phyloP scores from a whole-genome alignment of 30 jellyfish, hydroid and myxozoan species.

The Phacellophora camtschatica region DNA sequence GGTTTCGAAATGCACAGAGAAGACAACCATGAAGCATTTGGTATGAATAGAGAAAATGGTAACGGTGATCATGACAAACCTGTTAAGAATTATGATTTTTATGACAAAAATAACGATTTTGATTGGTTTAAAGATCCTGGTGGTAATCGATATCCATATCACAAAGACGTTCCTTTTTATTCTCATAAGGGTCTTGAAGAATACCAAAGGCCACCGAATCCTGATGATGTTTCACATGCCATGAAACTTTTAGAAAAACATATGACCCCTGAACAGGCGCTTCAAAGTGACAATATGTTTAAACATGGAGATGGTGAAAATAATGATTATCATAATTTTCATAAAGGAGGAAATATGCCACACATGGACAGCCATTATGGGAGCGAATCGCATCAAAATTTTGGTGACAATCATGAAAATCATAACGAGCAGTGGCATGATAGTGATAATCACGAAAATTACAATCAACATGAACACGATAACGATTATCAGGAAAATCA shows the following conservation, averaged over 20 bases:
- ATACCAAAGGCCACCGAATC: slow-evolving; percentile 33
- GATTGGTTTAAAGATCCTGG: slow-evolving; percentile 36
- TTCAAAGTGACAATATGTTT: slow-evolving; percentile 29
- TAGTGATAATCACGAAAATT: too few species aligned
- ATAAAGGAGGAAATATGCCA: too few species aligned
- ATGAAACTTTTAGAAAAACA: slow-evolving; percentile 23
- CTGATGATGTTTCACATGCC: slow-evolving; percentile 21
- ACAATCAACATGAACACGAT: too few species aligned
- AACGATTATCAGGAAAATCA: too few species aligned
- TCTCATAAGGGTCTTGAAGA: slow-evolving; percentile 30
- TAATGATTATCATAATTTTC: neutral
- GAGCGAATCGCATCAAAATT: too few species aligned
- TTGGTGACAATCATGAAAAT: too few species aligned
- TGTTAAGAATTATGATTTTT: slow-evolving; percentile 40
- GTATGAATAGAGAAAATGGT: neutral
- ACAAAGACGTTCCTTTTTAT: neutral
- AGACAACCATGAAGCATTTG: too few species aligned
- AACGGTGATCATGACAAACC: neutral
- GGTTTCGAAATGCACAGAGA: too few species aligned
- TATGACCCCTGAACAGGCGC: slow-evolving; percentile 37
- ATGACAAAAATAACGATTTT: slow-evolving; percentile 29
- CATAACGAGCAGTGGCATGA: too few species aligned
- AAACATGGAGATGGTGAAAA: neutral
- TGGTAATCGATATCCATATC: slow-evolving; percentile 20
- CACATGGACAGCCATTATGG: too few species aligned